A percentile compares a stretch with the other conserved stretches of the same genome.
Evolutionary conservation across 2,113 vertebrate species (phyloP).

Genomic region (Pedionomus torquatus): DNA sequence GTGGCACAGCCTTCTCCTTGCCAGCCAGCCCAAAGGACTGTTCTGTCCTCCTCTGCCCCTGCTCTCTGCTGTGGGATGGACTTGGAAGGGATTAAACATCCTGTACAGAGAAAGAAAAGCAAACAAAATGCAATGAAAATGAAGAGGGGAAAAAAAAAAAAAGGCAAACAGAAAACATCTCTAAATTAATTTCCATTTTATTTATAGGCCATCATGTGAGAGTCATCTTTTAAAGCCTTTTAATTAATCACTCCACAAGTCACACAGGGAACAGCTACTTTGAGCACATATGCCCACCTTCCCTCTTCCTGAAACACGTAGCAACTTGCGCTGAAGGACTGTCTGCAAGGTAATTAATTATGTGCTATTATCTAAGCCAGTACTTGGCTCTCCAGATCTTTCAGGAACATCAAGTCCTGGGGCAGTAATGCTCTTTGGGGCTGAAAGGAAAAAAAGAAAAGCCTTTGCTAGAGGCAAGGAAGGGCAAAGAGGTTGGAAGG

Average conservation of each 20-base stretch:
- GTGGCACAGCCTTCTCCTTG: neutral
- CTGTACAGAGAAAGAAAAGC: neutral
- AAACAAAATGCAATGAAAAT: slow-evolving; percentile 14
- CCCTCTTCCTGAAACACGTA: neutral
- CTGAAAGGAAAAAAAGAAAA: neutral
- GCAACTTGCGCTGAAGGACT: neutral
- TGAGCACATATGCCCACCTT: neutral
- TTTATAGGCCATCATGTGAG: neutral
- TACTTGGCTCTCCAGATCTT: neutral
- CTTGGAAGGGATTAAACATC: neutral
- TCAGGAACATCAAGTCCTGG: neutral
- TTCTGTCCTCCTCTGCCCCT: neutral
- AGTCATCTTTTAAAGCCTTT: neutral
- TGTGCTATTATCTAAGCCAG: neutral
- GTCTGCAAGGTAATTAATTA: slow-evolving; percentile 3
- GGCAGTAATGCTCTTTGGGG: neutral
- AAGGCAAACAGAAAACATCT: neutral
- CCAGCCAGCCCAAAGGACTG: neutral
- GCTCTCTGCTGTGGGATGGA: neutral
- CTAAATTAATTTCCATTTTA: slow-evolving; percentile 7
- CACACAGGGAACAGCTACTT: neutral
- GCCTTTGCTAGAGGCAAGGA: neutral
- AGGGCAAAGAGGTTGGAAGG: neutral
- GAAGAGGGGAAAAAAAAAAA: neutral
- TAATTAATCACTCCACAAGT: neutral